Evolutionary conservation across 2,888 invertebrate species (phyloP).

Genomic region (Candidula unifasciata): DNA sequence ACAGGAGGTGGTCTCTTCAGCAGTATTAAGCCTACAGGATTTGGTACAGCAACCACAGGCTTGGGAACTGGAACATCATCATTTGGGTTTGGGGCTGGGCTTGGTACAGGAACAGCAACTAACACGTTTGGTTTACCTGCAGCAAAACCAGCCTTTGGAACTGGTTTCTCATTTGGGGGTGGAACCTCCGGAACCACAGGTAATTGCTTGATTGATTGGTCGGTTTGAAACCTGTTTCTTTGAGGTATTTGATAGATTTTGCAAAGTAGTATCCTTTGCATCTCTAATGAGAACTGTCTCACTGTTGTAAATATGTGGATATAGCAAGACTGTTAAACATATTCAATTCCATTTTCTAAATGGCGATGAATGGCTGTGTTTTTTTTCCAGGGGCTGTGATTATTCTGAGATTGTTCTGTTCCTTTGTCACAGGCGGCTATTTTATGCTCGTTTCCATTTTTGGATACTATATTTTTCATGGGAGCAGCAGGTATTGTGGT

Average conservation of each 20-base stretch:
- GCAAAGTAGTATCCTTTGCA: no score
- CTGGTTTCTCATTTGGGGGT: conserved; percentile 50
- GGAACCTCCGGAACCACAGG: conserved; percentile 41
- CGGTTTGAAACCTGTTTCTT: neutral
- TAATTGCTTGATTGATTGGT: neutral
- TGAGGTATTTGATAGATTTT: neutral
- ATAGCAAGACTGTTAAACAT: no score
- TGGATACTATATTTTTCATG: no score
- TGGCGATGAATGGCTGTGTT: no score
- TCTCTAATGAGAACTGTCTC: no score
- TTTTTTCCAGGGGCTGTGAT: no score
- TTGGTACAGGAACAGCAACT: conserved; percentile 55
- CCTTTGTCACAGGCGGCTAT: no score
- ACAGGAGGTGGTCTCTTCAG: conserved; percentile 60
- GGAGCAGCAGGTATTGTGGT: no score
- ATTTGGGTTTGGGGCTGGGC: conserved; percentile 51
- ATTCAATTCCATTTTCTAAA: no score
- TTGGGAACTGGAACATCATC: conserved; percentile 53
- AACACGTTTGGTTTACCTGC: conserved; percentile 60
- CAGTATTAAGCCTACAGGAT: conserved; percentile 54
- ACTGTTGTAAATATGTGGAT: no score
- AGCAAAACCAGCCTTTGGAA: conserved; percentile 60
- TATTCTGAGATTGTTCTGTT: no score
- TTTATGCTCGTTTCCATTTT: no score
- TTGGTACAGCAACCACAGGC: conserved; percentile 57